Evolutionary conservation across 1,140 invertebrate genomes (phyloP), one percentile per base, ranked within the genome.

Genomic region (Penaeus japonicus): DNA sequence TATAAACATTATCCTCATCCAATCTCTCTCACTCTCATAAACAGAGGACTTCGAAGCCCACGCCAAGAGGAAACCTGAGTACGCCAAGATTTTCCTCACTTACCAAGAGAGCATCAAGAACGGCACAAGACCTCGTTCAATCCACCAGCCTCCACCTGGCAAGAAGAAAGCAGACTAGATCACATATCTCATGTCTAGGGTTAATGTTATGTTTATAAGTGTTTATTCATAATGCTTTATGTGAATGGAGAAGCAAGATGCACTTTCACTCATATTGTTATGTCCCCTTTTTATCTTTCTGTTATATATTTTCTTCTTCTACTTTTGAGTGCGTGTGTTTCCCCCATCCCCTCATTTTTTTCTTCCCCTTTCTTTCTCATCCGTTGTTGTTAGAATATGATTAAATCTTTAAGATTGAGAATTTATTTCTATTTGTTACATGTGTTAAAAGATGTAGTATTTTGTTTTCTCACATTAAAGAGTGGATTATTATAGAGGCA

Each of bases 41-140:
- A 32, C 91, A 93, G 92, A 92, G 84, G 92, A 93, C 89, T 93
- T 93, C 87, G 91, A 91, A 84, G 89, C 83, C 22, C 91, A 92
- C 91, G 92, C 92, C 73, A 86, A 90, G 84, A 90, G 91, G 85
- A 92, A 92, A 85, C 92, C 92, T 84, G 92, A 93, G 89, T 93
- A 92, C 90, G 91, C 91, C 79, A 92, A 92, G 75, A 91, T 91
- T n/a, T 91, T 91, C 70, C 54, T 87, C 20, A 78, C 84, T n/a
- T 90, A 85, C 82, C 89, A 90, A 65, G 89, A 88, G 35, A 87
- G 89, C 73, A 47, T 86, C 54, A 90, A 90, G 84, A 83, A 89
- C 57, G 86, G 86, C 54, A 88, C 86, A 27, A 70, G 86, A 75
- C 81, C 53, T 55, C 80, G 80, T 30, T 75, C 30, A 12, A 32